These are phyloP conservation scores for Xiphophorus couchianus DNA, from an alignment of 2,113 vertebrate genomes.

Conservation along the genomic window DNA sequence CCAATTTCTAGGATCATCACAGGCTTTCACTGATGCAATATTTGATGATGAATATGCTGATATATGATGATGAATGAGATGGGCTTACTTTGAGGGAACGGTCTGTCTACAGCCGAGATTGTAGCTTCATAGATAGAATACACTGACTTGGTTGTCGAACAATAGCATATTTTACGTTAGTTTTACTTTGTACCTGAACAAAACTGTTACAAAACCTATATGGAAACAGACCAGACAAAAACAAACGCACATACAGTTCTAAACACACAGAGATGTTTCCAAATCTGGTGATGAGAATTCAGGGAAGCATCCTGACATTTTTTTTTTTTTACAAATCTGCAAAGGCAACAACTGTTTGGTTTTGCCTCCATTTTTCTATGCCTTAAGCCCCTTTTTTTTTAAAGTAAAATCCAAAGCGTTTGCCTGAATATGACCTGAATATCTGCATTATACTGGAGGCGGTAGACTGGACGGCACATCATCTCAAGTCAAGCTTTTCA, in stretches of 20 bases:
- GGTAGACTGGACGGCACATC: slow-evolving; percentile 38
- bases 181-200: neutral
- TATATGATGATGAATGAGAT: neutral
- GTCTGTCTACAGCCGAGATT: neutral
- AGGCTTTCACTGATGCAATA: neutral
- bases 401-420: slow-evolving; percentile 44
- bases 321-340: neutral
- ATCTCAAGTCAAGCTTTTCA: slow-evolving; percentile 40
- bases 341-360: neutral
- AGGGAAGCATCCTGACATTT: neutral
- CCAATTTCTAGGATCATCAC: neutral
- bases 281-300: neutral
- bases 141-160: neutral
- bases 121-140: neutral
- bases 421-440: slow-evolving; percentile 80
- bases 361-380: neutral
- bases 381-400: neutral
- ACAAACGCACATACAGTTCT: neutral
- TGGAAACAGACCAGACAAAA: no score
- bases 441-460: slow-evolving; percentile 77
- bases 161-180: neutral
- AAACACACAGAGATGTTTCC: neutral
- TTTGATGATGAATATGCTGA: neutral
- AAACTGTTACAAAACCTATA: neutral
- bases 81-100: neutral